phyloP scores from a whole-genome alignment of 1,140 invertebrate genomes.

The Pogonus chalceus region DNA sequence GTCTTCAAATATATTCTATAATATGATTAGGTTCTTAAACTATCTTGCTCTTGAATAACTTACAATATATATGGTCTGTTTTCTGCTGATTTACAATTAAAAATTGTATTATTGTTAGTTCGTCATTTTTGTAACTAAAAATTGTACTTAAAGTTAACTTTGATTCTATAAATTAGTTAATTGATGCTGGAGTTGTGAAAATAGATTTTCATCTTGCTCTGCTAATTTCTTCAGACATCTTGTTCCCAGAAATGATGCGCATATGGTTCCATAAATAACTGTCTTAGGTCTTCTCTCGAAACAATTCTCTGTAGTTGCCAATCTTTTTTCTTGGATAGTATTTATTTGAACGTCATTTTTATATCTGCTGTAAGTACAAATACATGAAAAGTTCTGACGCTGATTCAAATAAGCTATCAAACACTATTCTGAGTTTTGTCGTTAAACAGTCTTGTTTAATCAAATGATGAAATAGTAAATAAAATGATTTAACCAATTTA shows the following conservation, averaged over 20 bases:
- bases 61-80: no score
- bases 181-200: constrained; percentile 10
- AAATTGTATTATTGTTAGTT: background rate
- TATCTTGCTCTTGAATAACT: background rate
- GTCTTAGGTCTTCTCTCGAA: constrained; percentile 30
- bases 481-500: no score
- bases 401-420: constrained; percentile 26
- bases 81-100: no score
- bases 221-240: constrained; percentile 16
- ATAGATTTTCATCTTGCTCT: constrained; percentile 12
- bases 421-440: constrained; percentile 28
- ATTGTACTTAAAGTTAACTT: no score
- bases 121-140: background rate
- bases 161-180: background rate
- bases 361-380: constrained; percentile 23
- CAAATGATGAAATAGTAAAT: constrained; percentile 34
- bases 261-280: constrained; percentile 24
- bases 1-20: background rate
- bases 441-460: constrained; percentile 22
- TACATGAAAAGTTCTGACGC: constrained; percentile 15
- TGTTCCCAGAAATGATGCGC: constrained; percentile 22
- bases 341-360: constrained; percentile 18
- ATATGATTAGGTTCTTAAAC: constrained; percentile 7
- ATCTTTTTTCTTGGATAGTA: constrained; percentile 16
- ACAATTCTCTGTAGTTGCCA: constrained; percentile 33